These are phyloP conservation scores for Reticulitermes speratus DNA, from an alignment of 1,140 invertebrate genomes.

Conservation along the genomic window DNA sequence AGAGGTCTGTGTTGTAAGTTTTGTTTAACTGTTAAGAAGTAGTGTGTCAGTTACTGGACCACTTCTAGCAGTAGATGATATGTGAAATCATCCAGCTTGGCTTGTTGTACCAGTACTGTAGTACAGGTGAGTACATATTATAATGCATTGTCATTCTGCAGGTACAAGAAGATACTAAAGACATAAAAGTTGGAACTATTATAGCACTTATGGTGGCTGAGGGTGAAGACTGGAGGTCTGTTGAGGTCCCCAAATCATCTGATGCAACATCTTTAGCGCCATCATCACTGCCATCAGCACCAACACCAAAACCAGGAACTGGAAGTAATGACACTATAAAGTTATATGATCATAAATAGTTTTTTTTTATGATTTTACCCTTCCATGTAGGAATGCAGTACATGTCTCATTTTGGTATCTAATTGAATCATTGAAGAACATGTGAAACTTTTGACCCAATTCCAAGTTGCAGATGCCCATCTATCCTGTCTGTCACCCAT, in stretches of 20 bases:
- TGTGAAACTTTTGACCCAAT: too few relatives aligned
- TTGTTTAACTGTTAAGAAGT: too few relatives aligned
- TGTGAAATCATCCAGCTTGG: too few relatives aligned
- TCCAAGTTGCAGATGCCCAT: too few relatives aligned
- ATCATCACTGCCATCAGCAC: background rate
- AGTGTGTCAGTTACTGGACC: too few relatives aligned
- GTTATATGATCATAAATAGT: background rate
- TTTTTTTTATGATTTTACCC: background rate
- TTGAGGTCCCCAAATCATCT: conserved; percentile 47
- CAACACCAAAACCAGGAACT: background rate
- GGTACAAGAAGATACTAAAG: conserved; percentile 74
- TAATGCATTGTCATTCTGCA: conserved; percentile 35
- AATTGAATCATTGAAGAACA: too few relatives aligned
- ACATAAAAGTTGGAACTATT: conserved; percentile 80
- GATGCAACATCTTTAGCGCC: background rate
- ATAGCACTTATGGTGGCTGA: conserved; percentile 87
- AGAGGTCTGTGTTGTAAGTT: too few relatives aligned
- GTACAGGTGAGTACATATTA: background rate
- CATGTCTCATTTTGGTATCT: too few relatives aligned
- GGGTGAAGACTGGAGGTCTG: conserved; percentile 68
- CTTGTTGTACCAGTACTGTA: too few relatives aligned
- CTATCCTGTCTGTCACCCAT: too few relatives aligned
- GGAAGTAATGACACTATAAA: background rate
- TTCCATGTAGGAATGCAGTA: background rate
- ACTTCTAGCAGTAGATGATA: too few relatives aligned